phyloP scores from a whole-genome alignment of 2,888 invertebrate species.

The Tenthredo mesomela region DNA sequence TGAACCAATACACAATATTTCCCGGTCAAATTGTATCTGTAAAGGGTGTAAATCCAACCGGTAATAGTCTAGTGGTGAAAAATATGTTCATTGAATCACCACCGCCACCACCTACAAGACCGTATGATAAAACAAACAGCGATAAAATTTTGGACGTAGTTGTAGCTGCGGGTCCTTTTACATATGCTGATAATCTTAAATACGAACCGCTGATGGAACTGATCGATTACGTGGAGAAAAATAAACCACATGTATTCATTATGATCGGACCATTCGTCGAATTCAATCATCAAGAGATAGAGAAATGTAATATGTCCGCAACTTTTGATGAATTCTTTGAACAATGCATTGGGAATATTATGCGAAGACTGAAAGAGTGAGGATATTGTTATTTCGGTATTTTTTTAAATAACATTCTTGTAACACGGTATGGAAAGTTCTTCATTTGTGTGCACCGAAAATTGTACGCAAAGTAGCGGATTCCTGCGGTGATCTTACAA shows the following conservation, averaged over 20 bases:
- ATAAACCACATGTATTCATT: slow-evolving; percentile 89
- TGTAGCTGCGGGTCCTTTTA: slow-evolving; percentile 91
- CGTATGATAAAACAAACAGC: slow-evolving; percentile 61
- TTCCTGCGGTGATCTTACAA: too few species aligned
- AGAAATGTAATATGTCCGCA: slow-evolving; percentile 82
- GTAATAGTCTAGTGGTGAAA: slow-evolving; percentile 84
- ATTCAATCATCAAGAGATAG: slow-evolving; percentile 83
- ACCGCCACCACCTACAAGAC: slow-evolving; percentile 75
- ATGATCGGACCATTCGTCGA: slow-evolving; percentile 94
- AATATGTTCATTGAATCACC: slow-evolving; percentile 83
- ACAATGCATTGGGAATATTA: slow-evolving; percentile 83
- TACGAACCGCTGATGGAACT: slow-evolving; percentile 92
- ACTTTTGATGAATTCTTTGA: slow-evolving; percentile 89
- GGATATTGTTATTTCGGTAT: slow-evolving; percentile 53
- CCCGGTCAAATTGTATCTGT: slow-evolving; percentile 90
- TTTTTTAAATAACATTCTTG: too few species aligned
- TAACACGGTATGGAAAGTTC: too few species aligned
- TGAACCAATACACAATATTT: slow-evolving; percentile 85
- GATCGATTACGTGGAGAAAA: slow-evolving; percentile 83
- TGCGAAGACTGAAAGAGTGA: slow-evolving; percentile 83
- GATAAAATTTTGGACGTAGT: slow-evolving; percentile 81
- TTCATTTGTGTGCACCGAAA: too few species aligned
- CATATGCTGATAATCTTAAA: slow-evolving; percentile 86
- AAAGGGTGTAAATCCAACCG: slow-evolving; percentile 86
- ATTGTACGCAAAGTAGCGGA: too few species aligned